phyloP scores from a whole-genome alignment of 1,140 invertebrate genomes.

The Sarcophaga bullata region DNA sequence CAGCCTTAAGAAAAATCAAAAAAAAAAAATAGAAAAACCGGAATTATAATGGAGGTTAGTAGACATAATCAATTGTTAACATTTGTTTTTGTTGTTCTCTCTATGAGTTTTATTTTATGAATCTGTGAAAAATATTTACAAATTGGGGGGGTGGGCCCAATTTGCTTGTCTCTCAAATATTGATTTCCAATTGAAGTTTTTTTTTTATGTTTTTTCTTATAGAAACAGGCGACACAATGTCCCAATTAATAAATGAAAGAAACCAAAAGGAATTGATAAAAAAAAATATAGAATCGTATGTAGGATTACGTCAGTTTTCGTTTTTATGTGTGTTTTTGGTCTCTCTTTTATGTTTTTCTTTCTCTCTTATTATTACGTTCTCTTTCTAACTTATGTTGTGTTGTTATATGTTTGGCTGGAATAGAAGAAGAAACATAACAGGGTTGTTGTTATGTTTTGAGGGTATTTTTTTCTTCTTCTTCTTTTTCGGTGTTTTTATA shows the following conservation, averaged over 20 bases:
- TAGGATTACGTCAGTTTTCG: conserved; percentile 35
- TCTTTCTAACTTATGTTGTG: neutral
- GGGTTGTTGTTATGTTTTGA: neutral
- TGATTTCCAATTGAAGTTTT: conserved; percentile 29
- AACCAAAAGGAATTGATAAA: neutral
- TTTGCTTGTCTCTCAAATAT: neutral
- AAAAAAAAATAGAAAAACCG: neutral
- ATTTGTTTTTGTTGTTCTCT: neutral
- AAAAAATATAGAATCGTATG: conserved; percentile 8
- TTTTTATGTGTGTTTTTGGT: neutral
- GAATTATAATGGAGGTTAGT: conserved; percentile 5
- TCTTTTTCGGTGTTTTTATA: neutral
- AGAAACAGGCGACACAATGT: conserved; percentile 10
- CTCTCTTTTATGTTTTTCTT: neutral
- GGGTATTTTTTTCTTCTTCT: too few species aligned
- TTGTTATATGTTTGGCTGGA: neutral
- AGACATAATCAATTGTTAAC: neutral
- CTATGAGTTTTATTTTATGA: too few species aligned
- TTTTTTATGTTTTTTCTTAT: conserved; percentile 7
- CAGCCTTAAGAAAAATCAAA: too few species aligned
- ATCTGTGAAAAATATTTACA: too few species aligned
- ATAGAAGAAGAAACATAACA: neutral
- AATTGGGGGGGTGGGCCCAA: too few species aligned
- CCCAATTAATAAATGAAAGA: conserved; percentile 5
- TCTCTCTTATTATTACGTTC: neutral